Conservation (phyloP, 2,888 invertebrate genomes). For the Steinernema carpocapsae region DNA sequence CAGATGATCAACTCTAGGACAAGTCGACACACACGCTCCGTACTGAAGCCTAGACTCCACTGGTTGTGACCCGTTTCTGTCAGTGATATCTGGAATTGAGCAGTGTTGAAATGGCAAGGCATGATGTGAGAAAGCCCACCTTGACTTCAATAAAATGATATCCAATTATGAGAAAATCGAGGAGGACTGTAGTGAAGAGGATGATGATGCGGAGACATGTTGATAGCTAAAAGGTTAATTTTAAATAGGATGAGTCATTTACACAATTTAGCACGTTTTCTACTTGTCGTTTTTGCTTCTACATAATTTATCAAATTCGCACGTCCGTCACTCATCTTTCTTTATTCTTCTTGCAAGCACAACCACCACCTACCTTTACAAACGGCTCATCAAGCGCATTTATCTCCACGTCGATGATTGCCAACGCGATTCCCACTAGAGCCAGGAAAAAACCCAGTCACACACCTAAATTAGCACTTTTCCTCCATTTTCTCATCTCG, state of each 20-base stretch:
- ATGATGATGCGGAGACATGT: slow-evolving; percentile 47
- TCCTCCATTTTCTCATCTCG: not conserved
- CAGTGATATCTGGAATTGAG: slow-evolving; percentile 98
- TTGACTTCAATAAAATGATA: slow-evolving; percentile 99
- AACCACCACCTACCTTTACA: slow-evolving; percentile 32
- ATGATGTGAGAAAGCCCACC: too few relatives aligned
- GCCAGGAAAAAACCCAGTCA: slow-evolving; percentile 54
- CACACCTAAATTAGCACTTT: slow-evolving; percentile 48
- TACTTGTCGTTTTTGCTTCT: too few relatives aligned
- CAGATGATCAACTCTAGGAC: slow-evolving; percentile 87
- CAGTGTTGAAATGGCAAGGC: too few relatives aligned
- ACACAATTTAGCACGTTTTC: too few relatives aligned
- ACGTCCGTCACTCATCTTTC: too few relatives aligned
- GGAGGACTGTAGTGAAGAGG: slow-evolving; percentile 89
- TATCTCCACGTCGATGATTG: slow-evolving; percentile 61
- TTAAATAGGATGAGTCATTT: too few relatives aligned
- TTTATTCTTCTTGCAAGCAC: not conserved
- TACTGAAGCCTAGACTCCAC: slow-evolving; percentile 99
- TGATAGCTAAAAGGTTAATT: slow-evolving; percentile 45
- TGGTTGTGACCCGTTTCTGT: slow-evolving; percentile 99
- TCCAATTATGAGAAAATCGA: slow-evolving; percentile 96
- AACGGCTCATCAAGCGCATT: slow-evolving; percentile 39
- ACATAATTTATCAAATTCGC: too few relatives aligned
- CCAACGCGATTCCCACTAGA: slow-evolving; percentile 54
- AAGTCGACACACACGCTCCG: slow-evolving; percentile 81